phyloP scores from a whole-genome alignment of 2,797 vertebrate genomes.

The Sardinella longiceps region DNA sequence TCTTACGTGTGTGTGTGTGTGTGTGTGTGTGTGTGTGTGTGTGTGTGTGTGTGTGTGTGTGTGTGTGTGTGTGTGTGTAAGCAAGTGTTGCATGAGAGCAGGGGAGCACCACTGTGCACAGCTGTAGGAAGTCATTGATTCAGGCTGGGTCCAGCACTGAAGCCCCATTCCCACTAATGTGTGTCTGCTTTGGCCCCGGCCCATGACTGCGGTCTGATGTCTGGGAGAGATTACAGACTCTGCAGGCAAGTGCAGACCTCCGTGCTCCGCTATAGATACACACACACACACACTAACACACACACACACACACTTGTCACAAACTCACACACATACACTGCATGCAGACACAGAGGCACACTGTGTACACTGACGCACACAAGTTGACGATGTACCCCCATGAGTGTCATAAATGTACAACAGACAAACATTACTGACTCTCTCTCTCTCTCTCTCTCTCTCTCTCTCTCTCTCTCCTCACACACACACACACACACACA shows the following conservation, averaged over 20 bases:
- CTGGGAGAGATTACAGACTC: conserved; percentile 13
- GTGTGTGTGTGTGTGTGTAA: background rate
- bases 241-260: conserved; percentile 23
- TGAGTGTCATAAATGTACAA: background rate
- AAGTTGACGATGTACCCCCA: background rate
- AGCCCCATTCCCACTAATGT: conserved; percentile 29
- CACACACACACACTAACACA: conserved; percentile 26
- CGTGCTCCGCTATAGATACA: conserved; percentile 15
- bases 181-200: conserved; percentile 36
- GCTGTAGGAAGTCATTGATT: conserved; percentile 76
- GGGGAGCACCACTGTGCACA: conserved; percentile 53
- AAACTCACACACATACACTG: background rate
- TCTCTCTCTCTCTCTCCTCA: too few species aligned
- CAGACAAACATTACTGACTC: too few species aligned
- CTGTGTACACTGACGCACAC: background rate
- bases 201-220: conserved; percentile 28
- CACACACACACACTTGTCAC: background rate
- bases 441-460: too few species aligned
- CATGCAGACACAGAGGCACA: background rate
- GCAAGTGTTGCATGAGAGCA: background rate
- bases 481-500: too few species aligned
- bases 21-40: background rate
- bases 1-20: background rate
- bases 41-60: background rate
- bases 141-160: conserved; percentile 57